Conservation (phyloP, 2,797 vertebrate genomes). For the Rachycentron canadum region DNA sequence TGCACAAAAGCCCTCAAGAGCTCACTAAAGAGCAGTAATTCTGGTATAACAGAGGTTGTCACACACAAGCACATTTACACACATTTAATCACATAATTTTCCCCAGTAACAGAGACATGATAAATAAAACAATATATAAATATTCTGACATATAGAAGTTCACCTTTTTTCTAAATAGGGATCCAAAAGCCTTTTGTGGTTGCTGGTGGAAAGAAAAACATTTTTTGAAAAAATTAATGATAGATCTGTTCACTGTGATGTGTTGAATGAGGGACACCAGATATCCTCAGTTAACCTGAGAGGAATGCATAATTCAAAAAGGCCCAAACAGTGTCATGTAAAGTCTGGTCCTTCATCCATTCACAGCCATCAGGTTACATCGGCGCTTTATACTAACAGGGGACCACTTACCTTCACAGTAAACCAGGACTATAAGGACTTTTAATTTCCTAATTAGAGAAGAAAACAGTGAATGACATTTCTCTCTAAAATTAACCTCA, state of each 20-base stretch:
- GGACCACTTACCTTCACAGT: slow-evolving; percentile 57
- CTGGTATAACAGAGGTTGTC: slow-evolving; percentile 12
- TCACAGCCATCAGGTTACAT: slow-evolving; percentile 77
- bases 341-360: slow-evolving; percentile 59
- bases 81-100: neutral
- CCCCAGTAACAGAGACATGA: neutral
- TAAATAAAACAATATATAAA: neutral
- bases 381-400: slow-evolving; percentile 25
- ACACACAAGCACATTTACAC: neutral
- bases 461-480: neutral
- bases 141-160: neutral
- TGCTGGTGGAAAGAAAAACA: neutral
- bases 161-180: neutral
- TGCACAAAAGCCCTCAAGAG: slow-evolving; percentile 54
- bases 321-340: slow-evolving; percentile 70
- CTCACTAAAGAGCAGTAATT: slow-evolving; percentile 42
- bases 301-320: slow-evolving; percentile 84
- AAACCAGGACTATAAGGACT: slow-evolving; percentile 17
- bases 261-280: slow-evolving; percentile 70
- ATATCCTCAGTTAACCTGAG: slow-evolving; percentile 74
- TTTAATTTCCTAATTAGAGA: neutral
- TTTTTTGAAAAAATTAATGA: slow-evolving; percentile 22
- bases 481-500: neutral
- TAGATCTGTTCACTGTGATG: slow-evolving; percentile 43
- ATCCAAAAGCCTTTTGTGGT: neutral